Conservation (phyloP, 2,113 vertebrate species). For the Seriola dumerili region DNA sequence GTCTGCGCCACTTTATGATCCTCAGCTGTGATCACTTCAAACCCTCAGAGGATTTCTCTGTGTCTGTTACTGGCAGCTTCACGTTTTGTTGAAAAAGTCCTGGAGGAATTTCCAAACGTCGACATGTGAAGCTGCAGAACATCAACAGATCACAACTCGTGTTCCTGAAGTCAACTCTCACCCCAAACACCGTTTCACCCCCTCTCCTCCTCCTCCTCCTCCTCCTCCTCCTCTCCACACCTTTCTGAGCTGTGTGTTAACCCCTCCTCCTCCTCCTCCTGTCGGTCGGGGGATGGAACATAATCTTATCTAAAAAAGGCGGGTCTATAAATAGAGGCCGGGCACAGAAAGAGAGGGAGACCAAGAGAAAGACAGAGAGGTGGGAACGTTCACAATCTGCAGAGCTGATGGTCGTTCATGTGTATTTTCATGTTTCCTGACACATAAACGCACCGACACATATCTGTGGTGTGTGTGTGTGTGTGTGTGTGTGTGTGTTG, state of each 20-base stretch:
- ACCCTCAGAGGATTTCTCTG: too few species aligned
- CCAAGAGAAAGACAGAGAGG: not conserved
- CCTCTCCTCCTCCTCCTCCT: not conserved
- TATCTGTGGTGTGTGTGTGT: too few species aligned
- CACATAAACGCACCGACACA: not conserved
- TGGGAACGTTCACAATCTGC: not conserved
- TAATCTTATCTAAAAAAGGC: slow-evolving; percentile 86
- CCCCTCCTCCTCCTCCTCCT: slow-evolving; percentile 17
- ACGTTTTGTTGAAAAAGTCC: too few species aligned
- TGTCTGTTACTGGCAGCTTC: too few species aligned
- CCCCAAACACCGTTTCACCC: slow-evolving; percentile 1
- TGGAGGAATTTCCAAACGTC: too few species aligned
- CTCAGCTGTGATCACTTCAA: too few species aligned
- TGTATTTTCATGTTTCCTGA: not conserved
- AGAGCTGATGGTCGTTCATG: not conserved
- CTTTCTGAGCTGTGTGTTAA: not conserved
- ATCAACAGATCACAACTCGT: not conserved
- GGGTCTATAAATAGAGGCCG: slow-evolving; percentile 79
- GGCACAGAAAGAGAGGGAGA: not conserved
- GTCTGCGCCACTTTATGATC: too few species aligned
- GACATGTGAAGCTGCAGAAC: too few species aligned
- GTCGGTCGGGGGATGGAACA: slow-evolving; percentile 70
- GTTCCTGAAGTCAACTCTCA: slow-evolving; percentile 14
- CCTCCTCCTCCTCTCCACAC: slow-evolving; percentile 6
- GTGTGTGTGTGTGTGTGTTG: not conserved